Base-by-base conservation (phyloP, 2,888 invertebrate genomes). In the Cylloceria caligata region DNA sequence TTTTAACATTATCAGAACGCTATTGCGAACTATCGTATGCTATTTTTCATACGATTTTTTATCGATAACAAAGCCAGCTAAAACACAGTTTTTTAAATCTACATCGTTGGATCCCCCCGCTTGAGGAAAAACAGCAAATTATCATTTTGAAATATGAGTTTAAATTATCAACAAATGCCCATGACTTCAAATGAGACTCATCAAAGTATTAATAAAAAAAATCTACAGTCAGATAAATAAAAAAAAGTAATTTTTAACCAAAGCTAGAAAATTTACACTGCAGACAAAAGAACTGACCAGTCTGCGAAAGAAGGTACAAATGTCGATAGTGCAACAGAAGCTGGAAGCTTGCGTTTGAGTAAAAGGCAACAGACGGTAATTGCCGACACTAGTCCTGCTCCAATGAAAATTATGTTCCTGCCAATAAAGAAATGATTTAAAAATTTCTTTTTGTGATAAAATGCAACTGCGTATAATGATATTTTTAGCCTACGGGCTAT, bases 391-490 rank as follows among this genome's bases (percentile, higher is more conserved):
- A 89, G 62, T 84, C 88, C 87, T 75, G 83, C 87, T 69, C 86
- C 80, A 19, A 89, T 73, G 68, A 88, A 87, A 83, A 89, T 74
- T 85, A 86, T 86, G 60, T 85, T 86, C 88, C 88, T 89, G 71
- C 64, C 21, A 81, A 83, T 57, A 68, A 49, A 73, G 30, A 84
- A 83, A 75, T 36, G 1, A 16, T 30, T 57, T 5, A 1, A n/a
- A 27, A 57, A 42, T 45, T 0, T 34, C 2, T 16, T 11, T 21
- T 3, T 16, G 27, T 34, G 49, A 49, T 27, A 27, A 27, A 39
- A 68, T 55, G 6, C 19, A 9, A 27, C 16, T 73, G 4, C 19
- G 47, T 16, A 52, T 19, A 55, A 74, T 42, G 42, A 19, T 19
- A 69, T 42, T 68, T 16, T 72, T 21, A 3, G 24, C 30, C 19